A percentile compares a stretch with the other conserved stretches of the same genome.
Conservation (phyloP, 2,888 invertebrate genomes). For the Pristionchus arcanus region DNA sequence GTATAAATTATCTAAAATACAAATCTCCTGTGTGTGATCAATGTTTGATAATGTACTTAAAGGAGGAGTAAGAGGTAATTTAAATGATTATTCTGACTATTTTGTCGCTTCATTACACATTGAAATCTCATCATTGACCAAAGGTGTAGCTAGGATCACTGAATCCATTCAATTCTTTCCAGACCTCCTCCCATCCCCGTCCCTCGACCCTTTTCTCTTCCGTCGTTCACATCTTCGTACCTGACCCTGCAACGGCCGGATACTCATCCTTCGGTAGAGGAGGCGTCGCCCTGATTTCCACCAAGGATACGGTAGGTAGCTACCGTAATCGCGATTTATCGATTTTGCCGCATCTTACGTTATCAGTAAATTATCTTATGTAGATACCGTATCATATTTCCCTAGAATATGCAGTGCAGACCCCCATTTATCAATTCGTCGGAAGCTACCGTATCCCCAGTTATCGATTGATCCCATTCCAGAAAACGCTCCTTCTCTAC, state of each 20-base stretch:
- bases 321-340: too few relatives aligned
- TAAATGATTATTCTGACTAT: too few relatives aligned
- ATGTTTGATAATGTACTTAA: not conserved
- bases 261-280: conserved; percentile 19
- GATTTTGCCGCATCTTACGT: too few relatives aligned
- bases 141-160: too few relatives aligned
- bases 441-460: too few relatives aligned
- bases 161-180: not conserved
- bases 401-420: too few relatives aligned
- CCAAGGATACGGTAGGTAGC: conserved; percentile 16
- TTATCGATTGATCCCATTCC: not conserved
- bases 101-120: too few relatives aligned
- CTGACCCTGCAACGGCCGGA: not conserved
- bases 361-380: too few relatives aligned
- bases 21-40: not conserved
- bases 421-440: not conserved
- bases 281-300: conserved; percentile 35
- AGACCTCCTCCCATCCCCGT: not conserved
- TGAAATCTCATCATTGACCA: too few relatives aligned
- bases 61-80: too few relatives aligned
- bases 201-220: conserved; percentile 45
- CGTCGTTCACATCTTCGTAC: conserved; percentile 46
- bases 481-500: conserved; percentile 48
- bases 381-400: too few relatives aligned
- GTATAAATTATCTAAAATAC: too few relatives aligned